Conservation (phyloP, 2,797 vertebrate genomes). For the Falco concolor region DNA sequence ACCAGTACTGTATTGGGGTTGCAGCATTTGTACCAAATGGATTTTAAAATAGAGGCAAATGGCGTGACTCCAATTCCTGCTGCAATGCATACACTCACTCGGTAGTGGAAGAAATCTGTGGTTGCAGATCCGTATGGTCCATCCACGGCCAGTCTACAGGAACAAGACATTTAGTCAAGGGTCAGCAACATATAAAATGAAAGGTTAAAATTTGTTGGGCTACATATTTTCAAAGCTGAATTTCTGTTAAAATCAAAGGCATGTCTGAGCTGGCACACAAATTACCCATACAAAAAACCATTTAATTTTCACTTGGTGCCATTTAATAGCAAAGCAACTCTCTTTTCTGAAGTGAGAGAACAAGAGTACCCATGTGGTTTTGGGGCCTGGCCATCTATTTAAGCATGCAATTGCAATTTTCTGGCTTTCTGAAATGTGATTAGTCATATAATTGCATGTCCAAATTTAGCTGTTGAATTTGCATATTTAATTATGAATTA, state of each 20-base stretch:
- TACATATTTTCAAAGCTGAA: neutral
- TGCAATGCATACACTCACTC: slow-evolving; percentile 76
- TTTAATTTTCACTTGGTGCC: slow-evolving; percentile 9
- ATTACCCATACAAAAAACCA: neutral
- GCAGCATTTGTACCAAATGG: slow-evolving; percentile 72
- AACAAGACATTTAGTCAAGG: neutral
- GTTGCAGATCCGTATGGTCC: slow-evolving; percentile 77
- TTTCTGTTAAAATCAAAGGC: neutral
- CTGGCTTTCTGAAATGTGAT: slow-evolving; percentile 66
- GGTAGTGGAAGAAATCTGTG: slow-evolving; percentile 73
- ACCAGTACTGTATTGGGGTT: slow-evolving; percentile 23
- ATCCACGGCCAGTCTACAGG: slow-evolving; percentile 74
- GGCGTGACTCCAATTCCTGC: slow-evolving; percentile 80
- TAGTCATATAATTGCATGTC: slow-evolving; percentile 66
- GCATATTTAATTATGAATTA: slow-evolving; percentile 65
- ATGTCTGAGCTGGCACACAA: neutral
- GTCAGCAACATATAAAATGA: neutral
- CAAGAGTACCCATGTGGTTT: slow-evolving; percentile 28
- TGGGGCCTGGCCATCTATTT: slow-evolving; percentile 56
- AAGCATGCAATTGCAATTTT: slow-evolving; percentile 67
- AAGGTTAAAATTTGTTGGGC: neutral
- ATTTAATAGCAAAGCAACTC: slow-evolving; percentile 16
- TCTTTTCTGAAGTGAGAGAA: slow-evolving; percentile 2
- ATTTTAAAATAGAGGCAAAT: slow-evolving; percentile 80
- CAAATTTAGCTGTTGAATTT: slow-evolving; percentile 65